Evolutionary conservation across 2,113 vertebrate genomes (phyloP).

Genomic region (Chunga burmeisteri): DNA sequence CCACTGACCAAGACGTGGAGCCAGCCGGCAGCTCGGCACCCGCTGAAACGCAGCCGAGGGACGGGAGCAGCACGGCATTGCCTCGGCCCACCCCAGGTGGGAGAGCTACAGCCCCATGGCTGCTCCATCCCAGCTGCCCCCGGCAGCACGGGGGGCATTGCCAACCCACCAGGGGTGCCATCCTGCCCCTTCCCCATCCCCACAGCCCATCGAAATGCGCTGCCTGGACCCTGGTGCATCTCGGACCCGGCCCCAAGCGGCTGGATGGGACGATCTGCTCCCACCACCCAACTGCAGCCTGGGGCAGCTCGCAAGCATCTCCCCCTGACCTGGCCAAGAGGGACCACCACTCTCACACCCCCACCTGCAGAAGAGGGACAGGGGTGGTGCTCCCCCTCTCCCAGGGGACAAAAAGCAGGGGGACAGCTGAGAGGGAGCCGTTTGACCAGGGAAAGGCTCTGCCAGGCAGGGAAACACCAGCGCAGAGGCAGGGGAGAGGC

Average conservation of each 20-base stretch:
- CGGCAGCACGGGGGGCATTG: not conserved
- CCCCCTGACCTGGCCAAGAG: rapidly evolving
- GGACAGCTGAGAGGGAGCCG: rapidly evolving
- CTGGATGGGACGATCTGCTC: not conserved
- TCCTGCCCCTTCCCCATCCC: not conserved
- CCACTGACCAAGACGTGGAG: rapidly evolving
- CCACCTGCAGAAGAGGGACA: not conserved
- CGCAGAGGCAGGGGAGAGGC: rapidly evolving
- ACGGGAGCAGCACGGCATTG: not conserved
- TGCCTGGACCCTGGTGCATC: rapidly evolving
- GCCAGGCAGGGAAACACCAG: not conserved
- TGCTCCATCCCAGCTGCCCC: not conserved
- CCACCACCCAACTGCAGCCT: not conserved
- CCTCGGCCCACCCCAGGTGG: not conserved
- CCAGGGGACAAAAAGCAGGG: not conserved
- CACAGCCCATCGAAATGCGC: rapidly evolving
- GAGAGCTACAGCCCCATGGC: not conserved
- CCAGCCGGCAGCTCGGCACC: not conserved
- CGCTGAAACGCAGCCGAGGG: not conserved
- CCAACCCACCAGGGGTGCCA: not conserved
- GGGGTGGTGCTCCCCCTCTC: not conserved
- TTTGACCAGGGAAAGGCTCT: not conserved
- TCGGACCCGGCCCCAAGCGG: rapidly evolving
- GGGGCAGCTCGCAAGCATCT: not conserved
- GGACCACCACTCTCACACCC: too few species aligned